Conservation (phyloP, 1,140 invertebrate genomes). For the Copidosoma floridanum region DNA sequence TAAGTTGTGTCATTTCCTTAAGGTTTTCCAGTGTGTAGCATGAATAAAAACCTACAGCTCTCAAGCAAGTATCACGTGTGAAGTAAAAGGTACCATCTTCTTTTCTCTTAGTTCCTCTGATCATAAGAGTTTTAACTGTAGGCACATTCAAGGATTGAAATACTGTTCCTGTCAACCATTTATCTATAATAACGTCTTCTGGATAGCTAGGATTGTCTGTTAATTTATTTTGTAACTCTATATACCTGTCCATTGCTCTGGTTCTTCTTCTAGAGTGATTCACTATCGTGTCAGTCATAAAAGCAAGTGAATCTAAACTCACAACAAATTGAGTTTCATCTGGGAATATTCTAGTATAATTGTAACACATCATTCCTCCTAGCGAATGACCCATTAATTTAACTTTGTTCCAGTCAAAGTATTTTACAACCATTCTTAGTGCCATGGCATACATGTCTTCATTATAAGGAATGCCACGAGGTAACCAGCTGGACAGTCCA, state of each 20-base stretch:
- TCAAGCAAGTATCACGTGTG: slow-evolving; percentile 61
- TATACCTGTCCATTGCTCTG: slow-evolving; percentile 51
- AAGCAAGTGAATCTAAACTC: slow-evolving; percentile 64
- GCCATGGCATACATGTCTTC: slow-evolving; percentile 58
- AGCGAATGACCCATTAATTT: slow-evolving; percentile 69
- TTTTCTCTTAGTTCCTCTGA: slow-evolving; percentile 56
- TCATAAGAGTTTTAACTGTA: slow-evolving; percentile 59
- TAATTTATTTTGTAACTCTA: slow-evolving; percentile 50
- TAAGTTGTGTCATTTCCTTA: slow-evolving; percentile 54
- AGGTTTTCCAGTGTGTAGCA: slow-evolving; percentile 55
- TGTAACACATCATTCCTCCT: slow-evolving; percentile 62
- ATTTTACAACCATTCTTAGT: slow-evolving; percentile 60
- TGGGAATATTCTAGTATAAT: slow-evolving; percentile 61
- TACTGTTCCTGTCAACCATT: slow-evolving; percentile 53
- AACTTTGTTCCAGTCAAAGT: slow-evolving; percentile 70
- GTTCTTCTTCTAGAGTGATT: slow-evolving; percentile 35
- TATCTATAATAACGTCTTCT: slow-evolving; percentile 60
- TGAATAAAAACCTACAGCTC: slow-evolving; percentile 48
- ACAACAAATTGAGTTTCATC: slow-evolving; percentile 63
- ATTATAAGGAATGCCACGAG: slow-evolving; percentile 63
- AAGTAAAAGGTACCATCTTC: slow-evolving; percentile 64
- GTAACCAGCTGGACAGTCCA: slow-evolving; percentile 68
- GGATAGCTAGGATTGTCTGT: slow-evolving; percentile 60
- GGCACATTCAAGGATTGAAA: slow-evolving; percentile 57
- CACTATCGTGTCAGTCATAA: slow-evolving; percentile 44